Percentiles rank a stretch among this genome's conserved stretches.
These are phyloP conservation scores for Pharmacophagus antenor DNA, from an alignment of 2,888 invertebrate genomes.

Conservation along the genomic window DNA sequence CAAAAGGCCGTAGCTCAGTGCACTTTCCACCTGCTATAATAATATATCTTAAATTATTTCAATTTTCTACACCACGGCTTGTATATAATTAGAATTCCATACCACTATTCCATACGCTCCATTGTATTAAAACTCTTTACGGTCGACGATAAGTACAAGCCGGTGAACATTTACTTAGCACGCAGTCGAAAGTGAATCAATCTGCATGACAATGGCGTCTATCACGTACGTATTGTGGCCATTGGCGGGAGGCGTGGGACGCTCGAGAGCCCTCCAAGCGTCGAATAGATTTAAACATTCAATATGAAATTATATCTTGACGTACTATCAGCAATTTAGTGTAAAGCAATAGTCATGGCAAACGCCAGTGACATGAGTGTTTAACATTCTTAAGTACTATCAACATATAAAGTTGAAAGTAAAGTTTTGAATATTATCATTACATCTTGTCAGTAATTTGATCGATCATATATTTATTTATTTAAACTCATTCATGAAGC, in stretches of 20 bases:
- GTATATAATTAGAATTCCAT: not conserved
- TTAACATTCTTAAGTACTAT: too few relatives aligned
- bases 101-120: too few relatives aligned
- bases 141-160: not conserved
- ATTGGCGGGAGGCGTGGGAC: constrained; percentile 1
- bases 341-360: too few relatives aligned
- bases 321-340: too few relatives aligned
- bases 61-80: not conserved
- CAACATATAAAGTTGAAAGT: too few relatives aligned
- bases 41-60: not conserved
- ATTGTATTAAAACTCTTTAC: not conserved
- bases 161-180: not conserved
- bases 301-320: not conserved
- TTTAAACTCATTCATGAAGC: too few relatives aligned
- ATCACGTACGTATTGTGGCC: constrained; percentile 3
- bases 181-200: constrained; percentile 9
- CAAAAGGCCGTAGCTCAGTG: too few relatives aligned
- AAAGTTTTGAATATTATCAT: too few relatives aligned
- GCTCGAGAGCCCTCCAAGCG: not conserved
- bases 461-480: too few relatives aligned
- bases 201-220: constrained; percentile 22
- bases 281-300: not conserved
- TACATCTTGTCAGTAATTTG: too few relatives aligned
- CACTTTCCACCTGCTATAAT: too few relatives aligned
- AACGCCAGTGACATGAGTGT: too few relatives aligned